Evolutionary conservation across 2,888 invertebrate genomes (phyloP), one percentile per base, ranked within the genome.

Genomic region (Ichneumoninae sp.): DNA sequence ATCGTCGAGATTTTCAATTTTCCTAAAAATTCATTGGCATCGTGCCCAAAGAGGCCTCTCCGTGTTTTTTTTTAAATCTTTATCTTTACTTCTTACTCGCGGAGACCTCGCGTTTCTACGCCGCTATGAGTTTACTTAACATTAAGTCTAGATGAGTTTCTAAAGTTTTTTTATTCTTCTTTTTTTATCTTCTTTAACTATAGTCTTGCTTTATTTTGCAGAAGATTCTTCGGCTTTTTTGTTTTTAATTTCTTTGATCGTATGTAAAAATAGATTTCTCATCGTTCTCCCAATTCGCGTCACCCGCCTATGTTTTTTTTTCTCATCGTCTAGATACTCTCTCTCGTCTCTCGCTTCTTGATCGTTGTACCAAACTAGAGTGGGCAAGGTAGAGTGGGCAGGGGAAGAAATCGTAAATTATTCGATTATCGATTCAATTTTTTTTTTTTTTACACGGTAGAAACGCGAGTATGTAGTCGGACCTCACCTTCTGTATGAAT

Each of bases 251-350:
- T 85, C 87, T 86, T 88, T 87, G 89, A 90, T 86, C 89, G 89
- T 89, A 90, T 91, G 91, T 89, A 91, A 91, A 91, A 91, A 91
- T 91, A 91, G 89, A 90, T 89, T 88, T 90, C 82, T 89, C 86
- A 87, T 87, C 86, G 87, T 88, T 85, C 83, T 80, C 80, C 44
- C 85, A 86, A 84, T 87, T 69, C 77, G 62, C 79, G 83, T 85
- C 83, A 86, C 77, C 71, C 83, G 80, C 82, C 44, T 44, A 44
- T 44, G 44, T 44, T 19, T 69, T 44, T 19, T 72, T 66, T 66
- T 36, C 40, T 54, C 22, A 62, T 66, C 72, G 52, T 68, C 54
- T 68, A 54, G 5, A 57, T 30, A 80, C 80, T 71, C 62, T 70
- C 72, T 76, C 62, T 70, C 54, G 50, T 82, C 65, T 54, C 68